Base-by-base conservation (phyloP, 2,797 vertebrate genomes). In the Bradypodion ventrale region DNA sequence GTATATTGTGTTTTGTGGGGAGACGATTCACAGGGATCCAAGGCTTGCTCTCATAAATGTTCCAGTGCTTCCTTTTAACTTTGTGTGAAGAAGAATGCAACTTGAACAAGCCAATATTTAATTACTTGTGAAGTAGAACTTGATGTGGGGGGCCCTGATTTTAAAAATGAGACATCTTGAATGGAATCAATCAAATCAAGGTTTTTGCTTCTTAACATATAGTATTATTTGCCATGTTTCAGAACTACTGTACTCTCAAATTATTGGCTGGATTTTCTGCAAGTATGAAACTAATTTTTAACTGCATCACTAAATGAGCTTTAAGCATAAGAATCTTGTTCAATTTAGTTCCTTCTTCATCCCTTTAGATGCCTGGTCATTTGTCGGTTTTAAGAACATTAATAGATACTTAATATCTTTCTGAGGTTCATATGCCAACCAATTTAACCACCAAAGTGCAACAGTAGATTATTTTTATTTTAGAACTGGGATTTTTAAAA, bases 101-200 rank as follows among this genome's bases (percentile, higher is more conserved):
- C 68, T 69, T 76, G 40, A 32, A 25, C 56, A 49, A n/a, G 63
- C 13, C n/a, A 75, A 32, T 42, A 35, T 5, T 19, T 40, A 52
- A 79, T n/a, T 77, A 0, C 63, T 49, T 60, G 60, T 3, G 68
- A 85, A 83, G 88, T 29, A 7, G 72, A 89, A 84, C 37, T 37
- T 1, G 73, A 80, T 49, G 35, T 52, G 66, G 76, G 79, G 16
- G 37, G 25, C 42, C 40, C 66, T 49, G 23, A 44, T 35, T 63
- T 35, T 73, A 66, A 72, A 60, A 75, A 70, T 75, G 37, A 76
- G 37, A 63, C 21, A 52, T n/a, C 73, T 72, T 25, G 63, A 69
- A 19, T n/a, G 23, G 27, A 46, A 68, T 21, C 27, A 21, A 23
- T 21, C 21, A 59, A 29, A 74, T 37, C 63, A 29, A 42, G 27